These are phyloP conservation scores for Dipodomys stephensi DNA, from an alignment of 2,113 vertebrate genomes.

Conservation along the genomic window DNA sequence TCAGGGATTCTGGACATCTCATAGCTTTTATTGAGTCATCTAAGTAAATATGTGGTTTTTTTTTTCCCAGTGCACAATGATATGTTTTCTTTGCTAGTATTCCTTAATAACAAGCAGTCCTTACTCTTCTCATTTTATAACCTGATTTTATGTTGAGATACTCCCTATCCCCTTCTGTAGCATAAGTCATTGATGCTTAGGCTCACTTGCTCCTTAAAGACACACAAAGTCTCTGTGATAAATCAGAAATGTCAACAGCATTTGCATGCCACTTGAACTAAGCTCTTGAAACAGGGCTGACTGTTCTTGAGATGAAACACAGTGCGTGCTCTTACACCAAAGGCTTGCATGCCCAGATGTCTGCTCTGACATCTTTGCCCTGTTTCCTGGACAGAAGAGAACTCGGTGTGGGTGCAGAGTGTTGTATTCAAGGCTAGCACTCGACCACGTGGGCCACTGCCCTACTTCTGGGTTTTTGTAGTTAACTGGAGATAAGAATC, in stretches of 20 bases:
- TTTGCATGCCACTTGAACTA: background rate
- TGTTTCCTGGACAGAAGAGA: background rate
- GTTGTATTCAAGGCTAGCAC: no score
- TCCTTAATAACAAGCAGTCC: background rate
- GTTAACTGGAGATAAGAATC: no score
- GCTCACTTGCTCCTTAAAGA: background rate
- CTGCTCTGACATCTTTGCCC: accelerated
- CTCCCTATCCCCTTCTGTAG: background rate
- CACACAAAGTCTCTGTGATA: background rate
- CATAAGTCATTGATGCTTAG: background rate
- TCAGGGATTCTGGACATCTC: background rate
- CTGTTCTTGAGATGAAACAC: accelerated
- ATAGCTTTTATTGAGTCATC: background rate
- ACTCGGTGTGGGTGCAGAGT: no score
- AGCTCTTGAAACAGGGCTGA: background rate
- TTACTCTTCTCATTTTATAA: background rate
- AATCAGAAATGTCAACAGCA: background rate
- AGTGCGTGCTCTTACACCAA: background rate
- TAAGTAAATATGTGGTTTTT: background rate
- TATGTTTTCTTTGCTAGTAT: background rate
- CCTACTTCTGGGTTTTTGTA: no score
- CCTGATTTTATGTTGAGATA: background rate
- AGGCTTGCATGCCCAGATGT: accelerated
- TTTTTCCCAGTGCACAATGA: background rate
- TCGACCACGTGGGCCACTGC: no score